phyloP scores from a whole-genome alignment of 2,888 invertebrate genomes.

The Leptogaster cylindrica region DNA sequence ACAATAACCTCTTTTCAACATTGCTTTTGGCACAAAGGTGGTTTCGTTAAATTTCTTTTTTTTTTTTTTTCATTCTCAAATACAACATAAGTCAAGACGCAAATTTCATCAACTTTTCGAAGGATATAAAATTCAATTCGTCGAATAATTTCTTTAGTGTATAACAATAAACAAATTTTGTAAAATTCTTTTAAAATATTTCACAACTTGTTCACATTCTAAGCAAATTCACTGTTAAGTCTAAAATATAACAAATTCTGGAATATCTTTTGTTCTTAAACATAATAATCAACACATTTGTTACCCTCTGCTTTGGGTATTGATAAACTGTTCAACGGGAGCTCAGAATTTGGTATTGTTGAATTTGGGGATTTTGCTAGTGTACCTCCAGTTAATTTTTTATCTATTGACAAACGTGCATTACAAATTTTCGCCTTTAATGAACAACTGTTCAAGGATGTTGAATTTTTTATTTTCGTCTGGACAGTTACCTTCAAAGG shows the following conservation, averaged over 20 bases:
- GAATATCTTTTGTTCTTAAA: conserved; percentile 40
- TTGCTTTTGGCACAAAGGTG: conserved; percentile 47
- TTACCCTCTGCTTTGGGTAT: conserved; percentile 43
- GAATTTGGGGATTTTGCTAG: not conserved
- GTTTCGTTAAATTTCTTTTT: no score
- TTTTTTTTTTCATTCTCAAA: no score
- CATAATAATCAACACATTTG: conserved; percentile 45
- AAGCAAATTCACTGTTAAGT: no score
- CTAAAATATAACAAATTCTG: no score
- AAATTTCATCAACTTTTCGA: no score
- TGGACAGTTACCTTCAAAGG: conserved; percentile 46
- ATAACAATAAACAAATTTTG: no score
- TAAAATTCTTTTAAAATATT: no score
- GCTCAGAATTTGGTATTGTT: not conserved
- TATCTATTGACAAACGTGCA: conserved; percentile 42
- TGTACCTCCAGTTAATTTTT: conserved; percentile 31
- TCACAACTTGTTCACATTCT: no score
- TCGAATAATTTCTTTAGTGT: no score
- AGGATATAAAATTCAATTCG: no score
- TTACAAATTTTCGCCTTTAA: conserved; percentile 44
- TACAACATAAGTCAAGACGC: no score
- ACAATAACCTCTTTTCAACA: conserved; percentile 4
- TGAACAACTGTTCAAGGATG: conserved; percentile 45
- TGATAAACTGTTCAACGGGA: conserved; percentile 31
- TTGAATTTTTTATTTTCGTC: conserved; percentile 44